Base-by-base conservation (phyloP, 2,888 invertebrate species). In the Diogma glabrata region DNA sequence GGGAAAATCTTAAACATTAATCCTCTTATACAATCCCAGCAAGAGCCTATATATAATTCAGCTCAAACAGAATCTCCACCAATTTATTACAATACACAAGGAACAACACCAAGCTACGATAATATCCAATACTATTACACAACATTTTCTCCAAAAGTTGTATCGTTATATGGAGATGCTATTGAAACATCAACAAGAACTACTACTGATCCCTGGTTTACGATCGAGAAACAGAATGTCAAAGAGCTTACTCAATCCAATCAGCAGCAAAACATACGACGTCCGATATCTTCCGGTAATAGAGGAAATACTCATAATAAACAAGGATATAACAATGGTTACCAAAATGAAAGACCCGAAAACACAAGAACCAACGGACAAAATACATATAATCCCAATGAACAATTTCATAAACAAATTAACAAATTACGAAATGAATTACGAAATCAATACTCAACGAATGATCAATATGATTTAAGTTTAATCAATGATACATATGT, bases 401-500 rank as follows among this genome's bases (percentile, higher is more conserved):
- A 14, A 4, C 12, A 28, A 8, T 50, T 50, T 36, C 14, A 23
- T 17, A 45, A 50, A 8, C 50, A 50, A 16, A 33, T 50, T 5
- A 36, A 28, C 33, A 16, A 20, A 4, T 30, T 50, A n/a, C 64
- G 63, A 4, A 64, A 23, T 4, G 24, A 46, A 46, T 24, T 46
- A 9, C 24, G 24, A 14, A 24, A 46, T 24, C 46, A 46, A 46
- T 16, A 46, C 9, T 16, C 46, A 24, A 22, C 23, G 24, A 16
- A 24, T 46, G 69, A 47, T 76, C 78, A 1, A 63, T 84, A 45
- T 75, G 78, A 54, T 73, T 75, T 52, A 84, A 78, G 52, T 72
- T 74, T 65, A 69, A 73, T 63, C 65, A 74, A 61, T 63, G 87
- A 86, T 60, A 82, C 81, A 1, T 66, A 79, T 9, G 79, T 86